A percentile compares a stretch with the other conserved stretches of the same genome.
Evolutionary conservation across 2,888 invertebrate genomes (phyloP).

Genomic region (Shargacucullia verbasci): DNA sequence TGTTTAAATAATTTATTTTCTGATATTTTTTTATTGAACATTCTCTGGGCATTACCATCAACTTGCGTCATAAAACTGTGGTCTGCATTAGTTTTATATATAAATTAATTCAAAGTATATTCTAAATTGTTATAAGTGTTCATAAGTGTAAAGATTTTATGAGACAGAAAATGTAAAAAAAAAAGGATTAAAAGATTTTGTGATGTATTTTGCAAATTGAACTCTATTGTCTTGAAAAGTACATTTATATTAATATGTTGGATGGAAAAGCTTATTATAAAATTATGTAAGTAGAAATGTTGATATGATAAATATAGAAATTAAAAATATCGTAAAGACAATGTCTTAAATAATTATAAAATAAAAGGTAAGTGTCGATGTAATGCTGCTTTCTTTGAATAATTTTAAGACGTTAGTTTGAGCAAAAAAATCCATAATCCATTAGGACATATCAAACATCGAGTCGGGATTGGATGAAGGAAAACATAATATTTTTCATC

Average conservation of each 20-base stretch:
- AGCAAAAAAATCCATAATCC: slow-evolving; percentile 40
- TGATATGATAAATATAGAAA: slow-evolving; percentile 52
- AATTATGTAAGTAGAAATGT: slow-evolving; percentile 59
- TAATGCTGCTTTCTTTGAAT: slow-evolving; percentile 44
- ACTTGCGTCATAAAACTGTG: slow-evolving; percentile 52
- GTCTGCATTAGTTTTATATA: slow-evolving; percentile 68
- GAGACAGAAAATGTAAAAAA: slow-evolving; percentile 70
- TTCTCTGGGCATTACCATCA: slow-evolving; percentile 41
- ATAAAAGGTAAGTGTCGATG: slow-evolving; percentile 38
- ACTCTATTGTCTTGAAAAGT: slow-evolving; percentile 66
- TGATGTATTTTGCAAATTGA: slow-evolving; percentile 66
- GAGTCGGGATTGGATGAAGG: slow-evolving; percentile 63
- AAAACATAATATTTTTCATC: slow-evolving; percentile 72
- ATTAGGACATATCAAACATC: slow-evolving; percentile 66
- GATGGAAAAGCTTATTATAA: slow-evolving; percentile 54
- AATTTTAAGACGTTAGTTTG: slow-evolving; percentile 20
- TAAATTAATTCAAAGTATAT: slow-evolving; percentile 73
- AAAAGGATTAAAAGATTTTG: slow-evolving; percentile 58
- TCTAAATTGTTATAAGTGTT: slow-evolving; percentile 88
- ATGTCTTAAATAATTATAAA: slow-evolving; percentile 63
- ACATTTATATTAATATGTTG: slow-evolving; percentile 62
- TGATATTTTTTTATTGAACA: slow-evolving; percentile 37
- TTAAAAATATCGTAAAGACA: slow-evolving; percentile 68
- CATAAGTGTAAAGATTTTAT: slow-evolving; percentile 83
- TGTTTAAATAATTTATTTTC: slow-evolving; percentile 52